Evolutionary conservation across 1,140 invertebrate genomes (phyloP), one percentile per base, ranked within the genome.

Genomic region (Calephelis nemesis): DNA sequence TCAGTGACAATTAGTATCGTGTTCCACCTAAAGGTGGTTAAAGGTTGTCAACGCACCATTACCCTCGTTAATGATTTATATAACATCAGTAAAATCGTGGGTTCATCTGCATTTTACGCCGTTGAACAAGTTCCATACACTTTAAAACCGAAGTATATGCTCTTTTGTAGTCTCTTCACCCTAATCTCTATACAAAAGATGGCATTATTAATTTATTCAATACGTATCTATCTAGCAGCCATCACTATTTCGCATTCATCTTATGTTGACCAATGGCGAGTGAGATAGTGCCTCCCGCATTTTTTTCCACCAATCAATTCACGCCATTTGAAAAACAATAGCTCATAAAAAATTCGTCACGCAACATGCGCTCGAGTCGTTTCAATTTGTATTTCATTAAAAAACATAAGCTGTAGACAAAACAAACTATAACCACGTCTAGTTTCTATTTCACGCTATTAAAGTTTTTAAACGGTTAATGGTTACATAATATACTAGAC

Each of bases 331-430:
- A 90, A 90, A 90, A 88, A 90, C 88, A 90, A 90, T 90, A 90
- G 88, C 87, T 78, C 78, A 83, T 90, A 90, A 90, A 90, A 90
- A 88, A 83, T 86, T 72, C 82, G 85, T 90, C 80, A 88, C 83
- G 83, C 71, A 76, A 9, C 50, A 68, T 81, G 79, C 83, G 81
- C 82, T 68, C 71, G 84, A 79, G 81, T 79, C 69, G 74, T 72
- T 73, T 71, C 72, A 78, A 75, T 80, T 78, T 74, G 78, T 75
- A 69, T 71, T 68, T 62, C 4, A 45, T 7, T 13, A 68, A 68
- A 65, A 47, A 65, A 48, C 52, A 39, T 47, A 62, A 62, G 63
- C 48, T 49, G 47, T 45, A 62, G 47, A 68, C 42, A 63, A 68
- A 49, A 49, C 62, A 62, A 47, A 52, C 50, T 65, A 60, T n/a